These are phyloP conservation scores for Papilio xuthus DNA, from an alignment of 1,140 invertebrate species.

Conservation along the genomic window DNA sequence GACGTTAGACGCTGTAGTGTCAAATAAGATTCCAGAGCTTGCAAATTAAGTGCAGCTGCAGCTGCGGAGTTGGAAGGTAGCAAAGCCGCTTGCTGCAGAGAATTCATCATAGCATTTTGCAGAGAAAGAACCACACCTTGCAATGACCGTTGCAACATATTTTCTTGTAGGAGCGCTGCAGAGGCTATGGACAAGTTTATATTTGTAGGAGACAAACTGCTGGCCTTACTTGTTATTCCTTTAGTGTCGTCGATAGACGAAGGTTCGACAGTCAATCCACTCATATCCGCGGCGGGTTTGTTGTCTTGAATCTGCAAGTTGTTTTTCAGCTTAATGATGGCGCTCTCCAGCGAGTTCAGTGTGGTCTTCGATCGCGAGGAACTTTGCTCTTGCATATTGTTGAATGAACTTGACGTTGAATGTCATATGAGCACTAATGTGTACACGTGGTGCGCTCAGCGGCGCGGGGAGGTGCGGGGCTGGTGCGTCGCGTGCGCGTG, in stretches of 20 bases:
- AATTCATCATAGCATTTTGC: conserved; percentile 89
- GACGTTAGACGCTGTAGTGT: conserved; percentile 87
- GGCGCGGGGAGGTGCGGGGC: conserved; percentile 52
- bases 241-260: conserved; percentile 66
- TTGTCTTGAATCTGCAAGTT: conserved; percentile 79
- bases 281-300: conserved; percentile 72
- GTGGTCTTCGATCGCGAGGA: conserved; percentile 73
- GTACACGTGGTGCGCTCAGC: conserved; percentile 58
- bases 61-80: conserved; percentile 89
- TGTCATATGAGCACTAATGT: conserved; percentile 50
- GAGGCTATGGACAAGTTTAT: conserved; percentile 79
- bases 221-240: conserved; percentile 70
- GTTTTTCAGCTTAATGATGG: conserved; percentile 80
- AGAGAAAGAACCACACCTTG: conserved; percentile 88
- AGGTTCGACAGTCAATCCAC: conserved; percentile 65
- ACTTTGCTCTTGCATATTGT: conserved; percentile 76
- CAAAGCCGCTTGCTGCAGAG: conserved; percentile 88
- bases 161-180: conserved; percentile 80
- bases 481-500: conserved; percentile 70
- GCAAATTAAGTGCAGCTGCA: conserved; percentile 89
- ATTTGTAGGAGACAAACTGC: conserved; percentile 76
- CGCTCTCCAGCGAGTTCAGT: conserved; percentile 77
- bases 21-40: conserved; percentile 91
- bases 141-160: conserved; percentile 84
- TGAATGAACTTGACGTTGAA: conserved; percentile 50